phyloP scores from a whole-genome alignment of 1,140 invertebrate species.

The Heliothis subflexa region DNA sequence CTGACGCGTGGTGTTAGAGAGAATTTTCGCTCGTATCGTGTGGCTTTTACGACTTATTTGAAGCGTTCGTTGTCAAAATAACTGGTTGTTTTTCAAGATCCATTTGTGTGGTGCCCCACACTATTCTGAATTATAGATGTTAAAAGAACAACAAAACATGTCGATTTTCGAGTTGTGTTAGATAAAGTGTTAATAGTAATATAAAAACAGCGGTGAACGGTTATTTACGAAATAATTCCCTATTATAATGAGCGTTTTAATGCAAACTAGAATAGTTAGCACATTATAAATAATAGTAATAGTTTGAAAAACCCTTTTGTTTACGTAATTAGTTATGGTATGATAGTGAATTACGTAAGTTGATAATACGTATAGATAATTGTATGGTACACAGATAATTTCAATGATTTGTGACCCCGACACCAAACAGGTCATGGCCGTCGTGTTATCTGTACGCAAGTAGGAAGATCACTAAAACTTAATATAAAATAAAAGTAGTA shows the following conservation, averaged over 20 bases:
- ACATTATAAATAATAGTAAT: not conserved
- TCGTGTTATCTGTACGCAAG: not conserved
- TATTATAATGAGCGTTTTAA: not conserved
- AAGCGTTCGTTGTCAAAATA: conserved; percentile 79
- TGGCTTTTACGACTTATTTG: conserved; percentile 69
- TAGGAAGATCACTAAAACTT: conserved; percentile 3
- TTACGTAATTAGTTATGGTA: not conserved
- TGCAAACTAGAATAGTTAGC: not conserved
- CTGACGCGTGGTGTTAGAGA: conserved; percentile 51
- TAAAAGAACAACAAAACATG: conserved; percentile 79
- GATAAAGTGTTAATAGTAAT: conserved; percentile 74
- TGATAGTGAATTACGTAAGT: not conserved
- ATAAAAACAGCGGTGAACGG: conserved; percentile 47
- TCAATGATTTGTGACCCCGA: conserved; percentile 1
- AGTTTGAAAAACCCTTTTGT: not conserved
- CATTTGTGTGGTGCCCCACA: conserved; percentile 78
- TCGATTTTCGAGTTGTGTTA: conserved; percentile 76
- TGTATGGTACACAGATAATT: conserved; percentile 22
- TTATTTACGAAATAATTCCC: not conserved
- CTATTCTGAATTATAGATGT: conserved; percentile 78
- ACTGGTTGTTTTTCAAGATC: conserved; percentile 84
- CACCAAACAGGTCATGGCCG: conserved; percentile 9
- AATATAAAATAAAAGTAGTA: conserved; percentile 2
- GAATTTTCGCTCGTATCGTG: conserved; percentile 51
- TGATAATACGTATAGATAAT: not conserved